Evolutionary conservation across 2,888 invertebrate species (phyloP).

Genomic region (Oligia strigilis): DNA sequence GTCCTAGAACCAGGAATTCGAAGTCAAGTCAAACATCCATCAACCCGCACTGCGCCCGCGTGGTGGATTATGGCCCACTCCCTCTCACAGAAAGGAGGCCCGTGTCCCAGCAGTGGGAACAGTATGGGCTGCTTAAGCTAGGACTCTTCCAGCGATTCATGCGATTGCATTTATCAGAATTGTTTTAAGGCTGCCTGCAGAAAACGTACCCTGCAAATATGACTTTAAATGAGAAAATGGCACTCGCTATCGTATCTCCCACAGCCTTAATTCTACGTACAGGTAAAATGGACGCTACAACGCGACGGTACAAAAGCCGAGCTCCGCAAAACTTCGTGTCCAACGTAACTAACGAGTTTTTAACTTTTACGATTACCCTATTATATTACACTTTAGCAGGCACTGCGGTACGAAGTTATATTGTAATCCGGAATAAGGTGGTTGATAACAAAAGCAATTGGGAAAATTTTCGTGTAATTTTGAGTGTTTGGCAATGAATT

Average conservation of each 20-base stretch:
- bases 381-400: conserved; percentile 50
- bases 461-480: conserved; percentile 37
- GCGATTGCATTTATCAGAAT: background rate
- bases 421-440: conserved; percentile 55
- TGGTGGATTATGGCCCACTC: background rate
- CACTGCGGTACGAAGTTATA: conserved; percentile 46
- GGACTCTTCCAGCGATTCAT: background rate
- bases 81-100: background rate
- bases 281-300: conserved; percentile 48
- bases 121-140: background rate
- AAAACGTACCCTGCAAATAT: background rate
- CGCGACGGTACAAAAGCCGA: conserved; percentile 44
- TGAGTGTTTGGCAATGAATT: conserved; percentile 48
- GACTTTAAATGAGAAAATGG: background rate
- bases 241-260: background rate
- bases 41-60: background rate
- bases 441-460: conserved; percentile 51
- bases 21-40: background rate
- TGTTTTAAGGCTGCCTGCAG: background rate
- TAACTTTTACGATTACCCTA: conserved; percentile 78
- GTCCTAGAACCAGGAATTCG: background rate
- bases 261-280: conserved; percentile 13
- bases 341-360: conserved; percentile 77
- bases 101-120: background rate
- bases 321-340: conserved; percentile 54